Evolutionary conservation across 2,113 vertebrate genomes (phyloP).

Genomic region (Ursus arctos): DNA sequence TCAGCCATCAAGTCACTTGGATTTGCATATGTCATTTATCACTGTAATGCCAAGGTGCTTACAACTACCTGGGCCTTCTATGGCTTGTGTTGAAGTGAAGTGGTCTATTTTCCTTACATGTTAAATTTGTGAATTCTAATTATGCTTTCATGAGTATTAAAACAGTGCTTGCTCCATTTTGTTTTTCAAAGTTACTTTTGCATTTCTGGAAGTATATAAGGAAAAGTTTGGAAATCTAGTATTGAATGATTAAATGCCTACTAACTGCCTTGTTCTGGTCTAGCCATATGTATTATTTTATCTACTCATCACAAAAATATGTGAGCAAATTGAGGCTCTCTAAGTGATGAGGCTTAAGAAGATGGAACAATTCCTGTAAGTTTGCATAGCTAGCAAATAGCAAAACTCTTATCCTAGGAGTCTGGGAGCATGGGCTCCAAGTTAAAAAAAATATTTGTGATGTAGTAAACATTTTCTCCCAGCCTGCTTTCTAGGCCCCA

Average conservation of each 20-base stretch:
- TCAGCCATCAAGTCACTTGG: neutral
- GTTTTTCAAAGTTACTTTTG: slow-evolving; percentile 46
- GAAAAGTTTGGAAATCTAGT: neutral
- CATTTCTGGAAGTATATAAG: slow-evolving; percentile 6
- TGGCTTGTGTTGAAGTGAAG: neutral
- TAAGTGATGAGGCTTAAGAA: neutral
- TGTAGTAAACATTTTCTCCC: neutral
- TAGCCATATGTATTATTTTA: neutral
- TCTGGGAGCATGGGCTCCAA: neutral
- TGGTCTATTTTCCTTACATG: neutral
- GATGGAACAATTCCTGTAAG: neutral
- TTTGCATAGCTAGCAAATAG: neutral
- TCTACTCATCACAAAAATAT: neutral
- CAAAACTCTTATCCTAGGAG: neutral
- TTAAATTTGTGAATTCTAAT: neutral
- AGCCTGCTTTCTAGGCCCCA: neutral
- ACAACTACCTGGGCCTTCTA: neutral
- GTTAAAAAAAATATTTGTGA: neutral
- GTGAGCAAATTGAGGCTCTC: neutral
- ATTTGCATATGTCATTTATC: neutral
- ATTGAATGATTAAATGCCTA: neutral
- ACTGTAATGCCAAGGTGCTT: neutral
- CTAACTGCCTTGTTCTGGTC: neutral
- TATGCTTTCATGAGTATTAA: neutral
- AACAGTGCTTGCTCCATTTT: neutral